Percentiles rank a stretch among this genome's conserved stretches.
These are phyloP conservation scores for Teleogryllus occipitalis DNA, from an alignment of 1,140 invertebrate genomes.

Conservation along the genomic window DNA sequence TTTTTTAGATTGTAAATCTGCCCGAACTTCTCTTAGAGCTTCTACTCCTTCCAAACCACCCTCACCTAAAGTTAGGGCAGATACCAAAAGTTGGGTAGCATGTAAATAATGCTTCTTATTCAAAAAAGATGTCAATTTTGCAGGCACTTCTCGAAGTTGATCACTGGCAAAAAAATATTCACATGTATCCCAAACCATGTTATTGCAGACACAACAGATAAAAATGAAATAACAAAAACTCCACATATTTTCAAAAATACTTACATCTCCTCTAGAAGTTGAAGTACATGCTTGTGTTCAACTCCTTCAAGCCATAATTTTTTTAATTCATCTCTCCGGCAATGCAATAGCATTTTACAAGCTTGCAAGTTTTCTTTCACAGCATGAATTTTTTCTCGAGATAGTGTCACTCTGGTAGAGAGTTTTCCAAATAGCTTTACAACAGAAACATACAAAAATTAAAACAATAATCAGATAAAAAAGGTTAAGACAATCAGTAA, in stretches of 20 bases:
- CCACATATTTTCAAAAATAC: conserved; percentile 22
- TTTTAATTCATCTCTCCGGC: conserved; percentile 85
- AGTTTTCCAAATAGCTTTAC: conserved; percentile 67
- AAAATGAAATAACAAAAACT: neutral
- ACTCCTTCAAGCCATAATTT: conserved; percentile 88
- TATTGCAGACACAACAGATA: no score
- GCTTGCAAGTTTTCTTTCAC: conserved; percentile 84
- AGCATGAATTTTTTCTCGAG: conserved; percentile 69
- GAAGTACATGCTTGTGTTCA: conserved; percentile 82
- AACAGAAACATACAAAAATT: neutral
- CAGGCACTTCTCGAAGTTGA: conserved; percentile 67
- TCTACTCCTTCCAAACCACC: conserved; percentile 68
- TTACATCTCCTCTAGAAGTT: conserved; percentile 84
- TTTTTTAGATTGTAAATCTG: conserved; percentile 61
- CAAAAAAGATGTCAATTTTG: conserved; percentile 59
- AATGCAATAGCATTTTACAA: conserved; percentile 83
- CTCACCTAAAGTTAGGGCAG: conserved; percentile 56
- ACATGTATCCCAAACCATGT: neutral
- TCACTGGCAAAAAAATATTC: conserved; percentile 47
- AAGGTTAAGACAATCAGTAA: neutral
- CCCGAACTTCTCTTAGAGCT: conserved; percentile 66
- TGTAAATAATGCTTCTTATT: conserved; percentile 73
- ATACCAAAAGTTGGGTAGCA: conserved; percentile 72
- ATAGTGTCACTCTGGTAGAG: conserved; percentile 65
- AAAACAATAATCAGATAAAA: conserved; percentile 10